Base-by-base conservation (phyloP, 2,888 invertebrate genomes). In the Steinernema scapterisci region DNA sequence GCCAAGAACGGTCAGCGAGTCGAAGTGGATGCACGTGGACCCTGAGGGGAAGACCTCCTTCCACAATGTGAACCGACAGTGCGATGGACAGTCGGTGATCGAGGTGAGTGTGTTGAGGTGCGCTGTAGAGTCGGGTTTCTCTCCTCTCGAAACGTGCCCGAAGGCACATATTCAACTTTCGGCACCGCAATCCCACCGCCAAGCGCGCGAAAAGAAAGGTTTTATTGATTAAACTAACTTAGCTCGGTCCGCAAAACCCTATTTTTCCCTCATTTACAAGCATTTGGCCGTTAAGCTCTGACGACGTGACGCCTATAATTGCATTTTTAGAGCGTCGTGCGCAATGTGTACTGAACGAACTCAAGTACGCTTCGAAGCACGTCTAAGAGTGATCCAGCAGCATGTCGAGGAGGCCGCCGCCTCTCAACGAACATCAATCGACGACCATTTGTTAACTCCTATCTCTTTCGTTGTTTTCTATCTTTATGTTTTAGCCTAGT, bases 1-100 rank as follows among this genome's bases (percentile, higher is more conserved):
- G 38, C 63, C 63, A 31, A 27, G 63, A 7, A 63, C 63, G 63
- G 31, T 63, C 38, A 63, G 31, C 16, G 63, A 63, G 63, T 63
- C 63, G 38, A 63, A 63, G 63, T 63, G 63, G 63, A 63, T 63
- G 63, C 63, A 63, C 63, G 63, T 63, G 9, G 63, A 63, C 38
- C 63, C 63, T 11, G 31, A 63, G 63, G 63, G 63, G 27, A 27
- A 31, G 38, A 63, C 63, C 16, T 63, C 63, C 16, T 63, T 63
- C 63, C 63, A 63, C 63, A 63, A 63, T 16, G 63, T 63, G 27
- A 63, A 63, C 27, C 63, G 63, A 16, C 63, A 63, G 31, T 63
- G 63, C 63, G 63, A 63, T 27, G 63, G 63, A 25, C 27, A 63
- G 63, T 63, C 63, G 63, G 63, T 63, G 6, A 63, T 63, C 27